Base-by-base conservation (phyloP, 1,140 invertebrate species). In the Drosophila fuyamai region DNA sequence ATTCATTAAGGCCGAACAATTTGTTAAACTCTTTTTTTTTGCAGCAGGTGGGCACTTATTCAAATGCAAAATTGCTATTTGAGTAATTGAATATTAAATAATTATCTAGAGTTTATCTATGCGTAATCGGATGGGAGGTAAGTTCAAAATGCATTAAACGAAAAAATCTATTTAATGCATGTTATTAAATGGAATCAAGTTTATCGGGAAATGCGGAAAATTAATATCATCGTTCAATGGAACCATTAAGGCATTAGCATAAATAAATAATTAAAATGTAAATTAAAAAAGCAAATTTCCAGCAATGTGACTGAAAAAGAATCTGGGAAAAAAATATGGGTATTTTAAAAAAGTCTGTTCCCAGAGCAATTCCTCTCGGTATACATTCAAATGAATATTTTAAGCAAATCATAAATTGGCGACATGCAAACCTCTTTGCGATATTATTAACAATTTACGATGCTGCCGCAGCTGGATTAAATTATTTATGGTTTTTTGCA, bases 381-480 rank as follows among this genome's bases (percentile, higher is more conserved):
- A 57, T 60, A 41, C 53, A 61, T 67, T 56, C 73, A 44, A 73
- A 88, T 89, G 67, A 59, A 89, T 79, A 79, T 83, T 85, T 79
- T 60, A 79, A 76, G 62, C 79, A 71, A 68, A 76, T 77, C 83
- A 88, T 89, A 89, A 89, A 88, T 89, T 61, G 76, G 50, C 66
- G 47, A 53, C 76, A 73, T 58, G 12, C 72, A 79, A 66, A 60
- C 58, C 67, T 58, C 51, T 71, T 29, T 77, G 50, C 50, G 63
- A 67, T 70, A 66, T 77, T 89, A 89, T 86, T 88, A 88, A 88
- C 59, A 77, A 83, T 88, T 83, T 80, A 76, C 65, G 46, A 35
- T 36, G 40, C 35, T 32, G 36, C 46, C 46, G 79, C 72, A 50
- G 66, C 59, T 76, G 79, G 46, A 79, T 55, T 79, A 29, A 70